These are phyloP conservation scores for Danaus chrysippus DNA, from an alignment of 2,888 invertebrate species.

Conservation along the genomic window DNA sequence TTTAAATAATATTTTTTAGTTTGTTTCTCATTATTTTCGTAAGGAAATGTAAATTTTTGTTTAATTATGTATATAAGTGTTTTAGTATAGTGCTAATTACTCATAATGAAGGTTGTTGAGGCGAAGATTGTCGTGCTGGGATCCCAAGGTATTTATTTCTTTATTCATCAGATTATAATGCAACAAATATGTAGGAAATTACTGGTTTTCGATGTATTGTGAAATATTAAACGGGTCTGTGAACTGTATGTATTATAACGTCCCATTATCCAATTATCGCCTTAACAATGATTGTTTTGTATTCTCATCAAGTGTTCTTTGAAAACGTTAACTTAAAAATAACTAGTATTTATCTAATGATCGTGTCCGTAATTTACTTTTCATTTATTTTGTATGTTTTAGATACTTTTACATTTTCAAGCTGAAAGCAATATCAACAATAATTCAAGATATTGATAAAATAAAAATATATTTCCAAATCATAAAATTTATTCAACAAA, in stretches of 20 bases:
- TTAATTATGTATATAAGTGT: conserved; percentile 24
- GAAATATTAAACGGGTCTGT: neutral
- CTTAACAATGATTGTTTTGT: neutral
- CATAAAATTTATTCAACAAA: too few relatives aligned
- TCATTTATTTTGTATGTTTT: too few relatives aligned
- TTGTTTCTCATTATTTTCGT: conserved; percentile 8
- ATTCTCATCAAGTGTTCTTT: neutral
- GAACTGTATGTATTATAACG: neutral
- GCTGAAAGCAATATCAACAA: too few relatives aligned
- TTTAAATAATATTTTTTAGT: conserved; percentile 14
- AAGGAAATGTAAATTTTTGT: conserved; percentile 26
- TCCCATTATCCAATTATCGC: conserved; percentile 5
- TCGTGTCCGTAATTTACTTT: too few relatives aligned
- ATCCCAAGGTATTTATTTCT: conserved; percentile 82
- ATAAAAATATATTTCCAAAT: too few relatives aligned
- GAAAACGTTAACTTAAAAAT: too few relatives aligned
- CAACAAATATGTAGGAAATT: neutral
- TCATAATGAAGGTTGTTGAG: conserved; percentile 85
- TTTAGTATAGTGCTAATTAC: conserved; percentile 33
- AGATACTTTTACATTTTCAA: too few relatives aligned
- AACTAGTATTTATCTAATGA: too few relatives aligned
- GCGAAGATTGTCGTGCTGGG: conserved; percentile 93
- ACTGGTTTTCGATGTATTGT: neutral
- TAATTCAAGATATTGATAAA: too few relatives aligned
- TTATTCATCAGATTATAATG: conserved; percentile 5